Evolutionary conservation across 2,888 invertebrate species (phyloP).

Genomic region (Macroteleia sp.): DNA sequence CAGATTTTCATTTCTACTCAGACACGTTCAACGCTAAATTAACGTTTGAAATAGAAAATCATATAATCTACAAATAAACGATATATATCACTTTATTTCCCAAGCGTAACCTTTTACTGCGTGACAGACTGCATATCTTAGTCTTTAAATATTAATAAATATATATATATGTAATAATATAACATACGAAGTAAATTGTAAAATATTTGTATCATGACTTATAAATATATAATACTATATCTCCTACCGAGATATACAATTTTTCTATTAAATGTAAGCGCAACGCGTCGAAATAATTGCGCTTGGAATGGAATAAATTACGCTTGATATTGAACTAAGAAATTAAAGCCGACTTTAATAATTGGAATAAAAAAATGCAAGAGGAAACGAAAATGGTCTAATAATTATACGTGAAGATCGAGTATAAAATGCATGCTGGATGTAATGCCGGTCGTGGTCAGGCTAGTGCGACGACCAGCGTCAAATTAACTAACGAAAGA

Average conservation of each 20-base stretch:
- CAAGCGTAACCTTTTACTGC: no score
- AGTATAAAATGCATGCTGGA: conserved; percentile 51
- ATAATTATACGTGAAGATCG: conserved; percentile 56
- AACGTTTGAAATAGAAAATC: no score
- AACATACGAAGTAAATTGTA: no score
- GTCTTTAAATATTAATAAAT: no score
- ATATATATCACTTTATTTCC: no score
- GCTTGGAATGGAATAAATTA: conserved; percentile 40
- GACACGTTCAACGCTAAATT: no score
- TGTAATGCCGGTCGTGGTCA: conserved; percentile 59
- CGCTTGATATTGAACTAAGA: conserved; percentile 50
- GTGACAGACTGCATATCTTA: no score
- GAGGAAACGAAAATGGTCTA: conserved; percentile 60
- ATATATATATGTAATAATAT: no score
- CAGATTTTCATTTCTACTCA: no score
- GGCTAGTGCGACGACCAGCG: conserved; percentile 73
- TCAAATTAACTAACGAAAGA: conserved; percentile 80
- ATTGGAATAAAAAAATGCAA: conserved; percentile 57
- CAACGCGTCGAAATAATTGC: conserved; percentile 44
- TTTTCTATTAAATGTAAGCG: conserved; percentile 29
- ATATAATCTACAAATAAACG: no score
- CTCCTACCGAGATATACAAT: conserved; percentile 8
- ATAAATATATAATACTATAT: conserved; percentile 23
- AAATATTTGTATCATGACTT: no score
- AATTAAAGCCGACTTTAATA: conserved; percentile 46